Evolutionary conservation across 2,113 vertebrate species (phyloP).

Genomic region (Platysternon megacephalum): DNA sequence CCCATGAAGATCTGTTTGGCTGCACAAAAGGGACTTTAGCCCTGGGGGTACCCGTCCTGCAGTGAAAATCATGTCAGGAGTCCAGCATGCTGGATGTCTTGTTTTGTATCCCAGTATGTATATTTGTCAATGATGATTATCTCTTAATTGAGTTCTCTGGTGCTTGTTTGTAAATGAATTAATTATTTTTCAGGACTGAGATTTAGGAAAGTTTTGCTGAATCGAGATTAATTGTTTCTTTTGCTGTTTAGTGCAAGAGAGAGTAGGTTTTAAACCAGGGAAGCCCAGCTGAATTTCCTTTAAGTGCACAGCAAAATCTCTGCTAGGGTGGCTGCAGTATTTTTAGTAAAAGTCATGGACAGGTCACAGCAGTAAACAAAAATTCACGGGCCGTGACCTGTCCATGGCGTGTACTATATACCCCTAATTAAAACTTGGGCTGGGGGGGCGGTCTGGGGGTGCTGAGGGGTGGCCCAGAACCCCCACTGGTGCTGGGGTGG

Average conservation of each 20-base stretch:
- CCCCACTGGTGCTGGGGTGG: no score
- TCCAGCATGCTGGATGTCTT: not conserved
- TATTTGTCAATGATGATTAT: not conserved
- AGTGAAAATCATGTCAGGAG: not conserved
- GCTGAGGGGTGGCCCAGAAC: no score
- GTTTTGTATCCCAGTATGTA: rapidly evolving
- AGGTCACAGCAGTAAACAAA: no score
- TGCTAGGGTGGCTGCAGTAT: not conserved
- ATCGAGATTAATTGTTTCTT: not conserved
- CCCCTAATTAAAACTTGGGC: no score
- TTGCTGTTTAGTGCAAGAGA: not conserved
- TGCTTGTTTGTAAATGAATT: not conserved
- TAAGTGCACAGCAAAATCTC: not conserved
- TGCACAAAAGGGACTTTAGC: not conserved
- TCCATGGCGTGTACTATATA: no score
- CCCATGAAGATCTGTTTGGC: rapidly evolving
- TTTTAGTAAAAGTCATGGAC: not conserved
- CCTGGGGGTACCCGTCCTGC: rapidly evolving
- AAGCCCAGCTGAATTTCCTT: not conserved
- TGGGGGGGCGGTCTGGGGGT: no score
- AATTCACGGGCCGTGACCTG: no score
- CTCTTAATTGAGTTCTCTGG: not conserved
- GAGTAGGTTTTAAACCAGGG: not conserved
- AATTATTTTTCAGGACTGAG: not conserved
- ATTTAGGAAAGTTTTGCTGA: not conserved